A percentile compares a stretch with the other conserved stretches of the same genome.
Conservation (phyloP, 1,140 invertebrate species). For the Thaumatotibia leucotreta region DNA sequence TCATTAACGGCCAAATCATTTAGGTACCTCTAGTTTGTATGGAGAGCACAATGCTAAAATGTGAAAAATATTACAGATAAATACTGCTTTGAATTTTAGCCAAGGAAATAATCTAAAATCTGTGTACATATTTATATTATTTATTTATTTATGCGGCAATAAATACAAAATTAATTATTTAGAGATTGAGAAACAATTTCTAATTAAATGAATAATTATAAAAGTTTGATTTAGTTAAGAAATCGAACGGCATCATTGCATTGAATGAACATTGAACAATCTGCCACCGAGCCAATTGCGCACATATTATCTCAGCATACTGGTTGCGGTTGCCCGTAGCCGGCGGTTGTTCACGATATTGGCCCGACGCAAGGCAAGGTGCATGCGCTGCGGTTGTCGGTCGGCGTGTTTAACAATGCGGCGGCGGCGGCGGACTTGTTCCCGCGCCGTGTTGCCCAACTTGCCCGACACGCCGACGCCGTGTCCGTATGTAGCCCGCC, state of each 20-base stretch:
- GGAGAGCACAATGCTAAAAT: too few relatives aligned
- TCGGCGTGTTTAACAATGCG: slow-evolving; percentile 57
- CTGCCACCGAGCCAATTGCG: background rate
- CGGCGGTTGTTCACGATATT: background rate
- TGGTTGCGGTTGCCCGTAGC: background rate
- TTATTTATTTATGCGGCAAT: too few relatives aligned
- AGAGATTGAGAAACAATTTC: too few relatives aligned
- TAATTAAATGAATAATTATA: background rate
- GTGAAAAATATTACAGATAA: too few relatives aligned
- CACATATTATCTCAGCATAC: background rate
- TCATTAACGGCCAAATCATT: too few relatives aligned
- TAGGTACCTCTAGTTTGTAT: too few relatives aligned
- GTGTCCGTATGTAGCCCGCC: slow-evolving; percentile 17
- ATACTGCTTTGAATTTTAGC: too few relatives aligned
- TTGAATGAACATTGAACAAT: background rate
- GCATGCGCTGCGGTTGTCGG: slow-evolving; percentile 20
- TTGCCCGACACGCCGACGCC: slow-evolving; percentile 34
- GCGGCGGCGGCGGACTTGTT: slow-evolving; percentile 23
- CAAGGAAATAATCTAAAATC: too few relatives aligned
- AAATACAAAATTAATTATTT: too few relatives aligned
- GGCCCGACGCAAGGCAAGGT: background rate
- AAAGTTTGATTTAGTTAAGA: background rate
- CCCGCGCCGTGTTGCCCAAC: slow-evolving; percentile 29
- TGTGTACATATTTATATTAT: too few relatives aligned
- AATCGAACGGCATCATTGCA: background rate